Conservation (phyloP, 2,888 invertebrate species). For the Anoncus sp. region DNA sequence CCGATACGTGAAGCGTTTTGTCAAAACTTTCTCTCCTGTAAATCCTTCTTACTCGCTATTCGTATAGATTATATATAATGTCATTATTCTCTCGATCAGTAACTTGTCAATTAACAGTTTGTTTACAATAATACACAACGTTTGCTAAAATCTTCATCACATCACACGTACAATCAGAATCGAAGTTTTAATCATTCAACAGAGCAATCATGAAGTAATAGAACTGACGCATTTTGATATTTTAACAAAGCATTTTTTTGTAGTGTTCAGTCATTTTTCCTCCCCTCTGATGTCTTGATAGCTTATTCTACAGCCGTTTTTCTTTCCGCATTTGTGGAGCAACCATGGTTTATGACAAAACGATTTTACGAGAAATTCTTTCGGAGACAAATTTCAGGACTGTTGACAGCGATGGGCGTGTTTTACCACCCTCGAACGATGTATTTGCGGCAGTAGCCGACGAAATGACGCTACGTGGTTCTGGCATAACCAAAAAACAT, state of each 20-base stretch:
- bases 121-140: too few relatives aligned
- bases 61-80: too few relatives aligned
- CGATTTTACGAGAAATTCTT: background rate
- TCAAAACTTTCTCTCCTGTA: background rate
- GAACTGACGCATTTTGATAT: background rate
- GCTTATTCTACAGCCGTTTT: background rate
- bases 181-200: too few relatives aligned
- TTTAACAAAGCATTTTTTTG: background rate
- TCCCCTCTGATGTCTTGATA: background rate
- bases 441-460: background rate
- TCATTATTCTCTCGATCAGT: too few relatives aligned
- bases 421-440: slow-evolving; percentile 13
- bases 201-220: slow-evolving; percentile 6
- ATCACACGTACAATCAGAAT: too few relatives aligned
- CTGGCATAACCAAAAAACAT: background rate
- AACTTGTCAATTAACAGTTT: too few relatives aligned
- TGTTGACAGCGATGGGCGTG: background rate
- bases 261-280: background rate
- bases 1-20: background rate
- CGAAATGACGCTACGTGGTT: background rate
- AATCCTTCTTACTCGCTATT: background rate
- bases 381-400: background rate
- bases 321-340: background rate
- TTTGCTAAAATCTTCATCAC: too few relatives aligned
- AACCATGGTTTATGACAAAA: slow-evolving; percentile 12